A percentile compares a stretch with the other conserved stretches of the same genome.
Conservation (phyloP, 2,888 invertebrate genomes). For the Polydrusus tereticollis region DNA sequence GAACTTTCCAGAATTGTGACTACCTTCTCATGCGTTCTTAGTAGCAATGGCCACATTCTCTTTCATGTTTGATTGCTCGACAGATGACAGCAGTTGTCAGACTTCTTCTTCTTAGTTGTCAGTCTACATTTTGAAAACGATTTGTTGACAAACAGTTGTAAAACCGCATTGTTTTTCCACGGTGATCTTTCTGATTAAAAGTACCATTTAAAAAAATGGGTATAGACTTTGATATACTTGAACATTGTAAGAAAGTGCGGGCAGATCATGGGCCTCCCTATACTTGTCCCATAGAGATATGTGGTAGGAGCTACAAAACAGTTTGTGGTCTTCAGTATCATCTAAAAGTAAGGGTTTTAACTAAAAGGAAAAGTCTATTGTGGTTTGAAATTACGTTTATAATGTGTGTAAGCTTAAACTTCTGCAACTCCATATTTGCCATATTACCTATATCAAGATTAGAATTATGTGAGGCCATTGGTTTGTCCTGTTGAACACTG, state of each 20-base stretch:
- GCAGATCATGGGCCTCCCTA: slow-evolving; percentile 87
- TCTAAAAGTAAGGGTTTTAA: slow-evolving; percentile 68
- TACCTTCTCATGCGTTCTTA: not conserved
- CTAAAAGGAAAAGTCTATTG: no score
- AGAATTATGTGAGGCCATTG: no score
- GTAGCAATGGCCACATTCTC: not conserved
- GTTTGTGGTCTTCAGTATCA: slow-evolving; percentile 90
- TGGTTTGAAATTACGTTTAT: no score
- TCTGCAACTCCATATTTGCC: no score
- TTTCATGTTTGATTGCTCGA: not conserved
- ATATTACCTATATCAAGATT: no score
- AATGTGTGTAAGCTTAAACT: no score
- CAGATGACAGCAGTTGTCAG: not conserved
- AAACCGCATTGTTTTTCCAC: not conserved
- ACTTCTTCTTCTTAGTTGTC: not conserved
- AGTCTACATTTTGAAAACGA: not conserved
- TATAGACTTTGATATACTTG: slow-evolving; percentile 87
- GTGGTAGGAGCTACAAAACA: slow-evolving; percentile 89
- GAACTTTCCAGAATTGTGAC: slow-evolving; percentile 5
- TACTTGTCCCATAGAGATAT: slow-evolving; percentile 87
- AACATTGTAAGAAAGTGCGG: slow-evolving; percentile 86
- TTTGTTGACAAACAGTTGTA: not conserved
- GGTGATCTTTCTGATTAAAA: no score
- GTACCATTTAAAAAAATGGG: slow-evolving; percentile 75
- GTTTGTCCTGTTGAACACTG: no score